These are phyloP conservation scores for Cryptoleucopteryx plumbea DNA, from an alignment of 2,113 vertebrate genomes.

Conservation along the genomic window DNA sequence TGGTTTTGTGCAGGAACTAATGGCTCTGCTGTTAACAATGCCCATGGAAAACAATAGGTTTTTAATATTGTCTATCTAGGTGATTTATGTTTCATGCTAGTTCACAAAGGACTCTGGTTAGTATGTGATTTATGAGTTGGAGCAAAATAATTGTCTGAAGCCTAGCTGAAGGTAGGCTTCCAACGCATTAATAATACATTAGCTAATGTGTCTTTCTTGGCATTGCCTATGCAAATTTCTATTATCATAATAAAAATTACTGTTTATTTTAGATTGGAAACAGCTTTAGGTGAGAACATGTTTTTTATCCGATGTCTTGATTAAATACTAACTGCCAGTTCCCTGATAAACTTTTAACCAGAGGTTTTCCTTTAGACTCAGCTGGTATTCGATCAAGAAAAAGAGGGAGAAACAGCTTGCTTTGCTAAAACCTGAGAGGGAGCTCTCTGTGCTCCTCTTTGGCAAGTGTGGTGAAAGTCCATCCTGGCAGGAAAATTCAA, in stretches of 20 bases:
- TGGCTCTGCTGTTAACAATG: neutral
- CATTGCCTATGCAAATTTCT: constrained; percentile 30
- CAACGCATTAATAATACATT: constrained; percentile 46
- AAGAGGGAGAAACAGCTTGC: neutral
- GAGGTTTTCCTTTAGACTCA: neutral
- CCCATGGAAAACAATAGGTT: constrained; percentile 29
- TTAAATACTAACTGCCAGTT: neutral
- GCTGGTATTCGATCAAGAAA: neutral
- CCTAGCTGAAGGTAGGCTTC: constrained; percentile 36
- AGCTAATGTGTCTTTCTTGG: constrained; percentile 13
- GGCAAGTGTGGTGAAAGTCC: neutral
- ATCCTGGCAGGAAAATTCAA: neutral
- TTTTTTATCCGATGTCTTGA: neutral
- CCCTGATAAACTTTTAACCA: neutral
- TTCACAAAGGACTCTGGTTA: constrained; percentile 48
- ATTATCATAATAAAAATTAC: constrained; percentile 20
- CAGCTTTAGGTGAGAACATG: neutral
- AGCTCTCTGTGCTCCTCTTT: neutral
- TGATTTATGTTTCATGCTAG: constrained; percentile 46
- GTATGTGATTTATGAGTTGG: constrained; percentile 34
- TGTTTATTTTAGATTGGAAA: constrained; percentile 33
- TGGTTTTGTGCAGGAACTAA: neutral
- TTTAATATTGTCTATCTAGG: constrained; percentile 25
- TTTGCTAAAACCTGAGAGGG: neutral
- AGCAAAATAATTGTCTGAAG: constrained; percentile 47